Base-by-base conservation (phyloP, 2,888 invertebrate genomes). In the Diplazon laetatorius region DNA sequence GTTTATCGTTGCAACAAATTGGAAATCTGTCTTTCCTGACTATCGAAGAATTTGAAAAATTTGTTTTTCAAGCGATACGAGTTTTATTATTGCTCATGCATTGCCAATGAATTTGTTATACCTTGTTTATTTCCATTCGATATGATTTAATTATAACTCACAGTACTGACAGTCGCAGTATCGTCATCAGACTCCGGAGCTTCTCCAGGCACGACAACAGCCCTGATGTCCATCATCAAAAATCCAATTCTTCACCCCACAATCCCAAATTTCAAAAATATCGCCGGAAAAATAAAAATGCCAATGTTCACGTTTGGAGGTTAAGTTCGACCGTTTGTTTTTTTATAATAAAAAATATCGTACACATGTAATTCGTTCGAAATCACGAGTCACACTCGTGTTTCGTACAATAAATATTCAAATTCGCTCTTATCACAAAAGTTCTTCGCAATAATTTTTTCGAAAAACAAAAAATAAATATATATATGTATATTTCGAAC, bases 141-240 rank as follows among this genome's bases (percentile, higher is more conserved):
- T 30, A 30, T 6, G 25, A 30, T 35, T 62, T 57, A 30, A 30
- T 30, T 30, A 6, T 30, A 30, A 30, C 83, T 75, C 82, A 89
- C 90, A n/a, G 85, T 86, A 35, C 83, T 82, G 18, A 89, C 82
- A 48, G 84, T 88, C 0, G 85, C 83, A 22, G 83, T 84, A 66
- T 91, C 91, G 39, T 91, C 91, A 50, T 91, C 91, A 12, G 91
- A 91, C 81, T 91, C 91, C 57, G 91, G 88, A 66, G 91, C 91
- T 81, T 91, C 91, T 35, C 91, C 91, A 59, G 89, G 85, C 35
- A 91, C 82, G 48, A 91, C 89, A 8, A 89, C 86, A 71, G 90
- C 90, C 82, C 89, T 90, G 8, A 85, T 75, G 81, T 91, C 90
- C 90, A 90, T n/a, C n/a, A n/a, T n/a, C n/a, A n/a, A n/a, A n/a